A percentile compares a stretch with the other conserved stretches of the same genome.
Evolutionary conservation across 2,113 vertebrate species (phyloP).

Genomic region (Mobula birostris): DNA sequence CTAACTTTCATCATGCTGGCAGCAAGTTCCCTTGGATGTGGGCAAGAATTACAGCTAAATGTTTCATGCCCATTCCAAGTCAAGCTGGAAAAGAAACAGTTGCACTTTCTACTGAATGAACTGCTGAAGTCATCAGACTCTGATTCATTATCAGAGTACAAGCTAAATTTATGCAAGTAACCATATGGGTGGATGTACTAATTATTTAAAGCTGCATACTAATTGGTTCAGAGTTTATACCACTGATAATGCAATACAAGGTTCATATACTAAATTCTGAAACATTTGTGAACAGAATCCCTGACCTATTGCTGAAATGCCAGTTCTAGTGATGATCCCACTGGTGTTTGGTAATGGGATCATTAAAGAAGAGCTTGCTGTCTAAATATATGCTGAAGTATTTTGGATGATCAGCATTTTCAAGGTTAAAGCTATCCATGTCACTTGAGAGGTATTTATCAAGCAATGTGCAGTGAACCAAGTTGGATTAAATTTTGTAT

Average conservation of each 20-base stretch:
- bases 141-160: background rate
- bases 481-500: background rate
- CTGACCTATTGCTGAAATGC: background rate
- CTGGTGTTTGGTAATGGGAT: constrained; percentile 12
- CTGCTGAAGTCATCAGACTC: background rate
- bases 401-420: background rate
- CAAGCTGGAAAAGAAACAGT: background rate
- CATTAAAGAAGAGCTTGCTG: background rate
- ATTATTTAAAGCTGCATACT: background rate
- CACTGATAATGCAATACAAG: background rate
- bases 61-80: background rate
- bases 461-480: background rate
- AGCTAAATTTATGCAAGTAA: background rate
- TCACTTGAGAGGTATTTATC: background rate
- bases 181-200: background rate
- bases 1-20: background rate
- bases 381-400: background rate
- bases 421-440: background rate
- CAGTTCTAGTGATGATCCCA: background rate
- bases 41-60: background rate
- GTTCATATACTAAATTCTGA: background rate
- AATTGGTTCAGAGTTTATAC: too few relatives aligned
- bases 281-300: background rate
- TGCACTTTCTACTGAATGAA: background rate
- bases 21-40: background rate